Evolutionary conservation across 2,888 invertebrate species (phyloP), one percentile per base, ranked within the genome.

Genomic region (Sepioteuthis lessoniana): DNA sequence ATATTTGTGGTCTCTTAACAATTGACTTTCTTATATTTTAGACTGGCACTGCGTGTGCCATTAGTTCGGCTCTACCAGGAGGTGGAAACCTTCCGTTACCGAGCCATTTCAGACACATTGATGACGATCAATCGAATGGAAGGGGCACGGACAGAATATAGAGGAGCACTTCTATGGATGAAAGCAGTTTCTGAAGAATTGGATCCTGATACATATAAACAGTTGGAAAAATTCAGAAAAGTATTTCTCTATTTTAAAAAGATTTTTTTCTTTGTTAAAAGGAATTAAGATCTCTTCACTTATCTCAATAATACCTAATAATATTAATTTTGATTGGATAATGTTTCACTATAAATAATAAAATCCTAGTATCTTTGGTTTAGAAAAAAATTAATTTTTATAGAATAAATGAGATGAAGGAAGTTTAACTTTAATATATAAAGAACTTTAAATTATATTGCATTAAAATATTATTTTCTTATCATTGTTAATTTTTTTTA

Each of bases 121-220:
- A 98, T 98, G 94, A 99, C 99, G 1, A 98, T 99, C 10, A 98
- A 98, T 94, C 98, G 98, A 93, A 99, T 99, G 99, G 99, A 99
- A 97, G 98, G 98, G 97, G 98, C 98, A 10, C 98, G 99, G 94
- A 99, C 99, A 16, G 99, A 99, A 96, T 99, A 99, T 97, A 98
- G 99, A 94, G 99, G 98, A 16, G 97, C 98, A 90, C 97, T 98
- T 90, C 95, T 98, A 95, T 99, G 99, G 99, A 99, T 99, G 99
- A 99, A 99, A 97, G 99, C 99, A 94, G 98, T 99, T 1, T 99
- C 99, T 90, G 98, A 98, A 94, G 98, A 99, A 97, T 98, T 99
- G 76, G 99, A 99, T 97, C 99, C 99, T 0, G 99, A 99, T 97
- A 99, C 99, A 0, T 99, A 98, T 94, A 98, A 98, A 96, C 99